Evolutionary conservation across 1,140 invertebrate species (phyloP), one percentile per base, ranked within the genome.

Genomic region (Drosophila subpulchrella): DNA sequence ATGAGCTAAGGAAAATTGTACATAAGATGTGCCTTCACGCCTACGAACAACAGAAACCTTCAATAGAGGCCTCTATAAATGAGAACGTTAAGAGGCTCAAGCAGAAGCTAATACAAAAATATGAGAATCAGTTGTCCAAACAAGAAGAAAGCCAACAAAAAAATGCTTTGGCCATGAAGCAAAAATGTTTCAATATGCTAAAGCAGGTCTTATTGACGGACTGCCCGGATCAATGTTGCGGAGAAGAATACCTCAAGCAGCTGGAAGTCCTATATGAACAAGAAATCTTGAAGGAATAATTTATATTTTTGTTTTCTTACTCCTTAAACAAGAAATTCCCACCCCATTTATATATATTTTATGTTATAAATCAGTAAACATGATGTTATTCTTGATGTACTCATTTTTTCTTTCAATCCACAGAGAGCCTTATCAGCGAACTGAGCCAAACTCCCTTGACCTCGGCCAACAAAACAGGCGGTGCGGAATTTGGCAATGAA

Each of bases 341-440:
- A 20, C 5, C 11, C 24, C 10, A 24, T 42, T 36, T 56, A 15
- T 34, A 6, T 20, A 13, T 42, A 42, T 11, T 34, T 36, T 20
- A 0, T 56, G 15, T 56, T 60, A 6, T 8, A 41, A n/a, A 38
- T 24, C 15, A 61, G 44, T 50, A 60, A 50, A 24, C 34, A 13
- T 36, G 15, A 6, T 6, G 4, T 8, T 5, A 11, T 17, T 13
- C 44, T 42, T 46, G 15, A 50, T 32, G 2, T 24, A 24, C 17
- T 38, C 12, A 54, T 38, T 36, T 13, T 15, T 41, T 6, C 10
- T 48, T 57, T 53, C 34, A 48, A 24, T 47, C 34, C 59, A 30
- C 73, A 91, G 90, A 90, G 57, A 91, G 83, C 53, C 71, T 79
- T 32, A 71, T 74, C 32, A 63, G 60, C 38, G 78, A 91, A 13